Conservation (phyloP, 2,888 invertebrate genomes). For the Platycnemis pennipes region DNA sequence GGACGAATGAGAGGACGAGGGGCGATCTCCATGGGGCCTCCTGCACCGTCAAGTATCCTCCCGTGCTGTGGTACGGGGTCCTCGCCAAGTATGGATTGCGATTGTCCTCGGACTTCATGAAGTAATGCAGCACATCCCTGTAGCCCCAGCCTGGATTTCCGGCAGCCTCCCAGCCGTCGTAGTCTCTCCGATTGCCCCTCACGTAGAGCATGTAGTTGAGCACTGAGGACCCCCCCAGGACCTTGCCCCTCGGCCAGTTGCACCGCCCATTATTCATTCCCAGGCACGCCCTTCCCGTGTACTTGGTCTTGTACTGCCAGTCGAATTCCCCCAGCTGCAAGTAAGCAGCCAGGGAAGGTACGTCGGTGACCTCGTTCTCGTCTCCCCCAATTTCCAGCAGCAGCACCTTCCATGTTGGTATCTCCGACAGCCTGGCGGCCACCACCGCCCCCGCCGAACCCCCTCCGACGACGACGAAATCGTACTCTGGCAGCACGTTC, state of each 20-base stretch:
- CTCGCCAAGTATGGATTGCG: slow-evolving; percentile 90
- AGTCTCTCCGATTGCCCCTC: slow-evolving; percentile 89
- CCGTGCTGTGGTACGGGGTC: slow-evolving; percentile 86
- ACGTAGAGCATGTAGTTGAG: slow-evolving; percentile 96
- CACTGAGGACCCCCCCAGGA: slow-evolving; percentile 93
- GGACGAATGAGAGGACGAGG: slow-evolving; percentile 89
- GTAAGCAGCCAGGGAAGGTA: slow-evolving; percentile 92
- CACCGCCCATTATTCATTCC: slow-evolving; percentile 91
- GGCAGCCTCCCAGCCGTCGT: slow-evolving; percentile 92
- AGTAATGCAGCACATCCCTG: slow-evolving; percentile 91
- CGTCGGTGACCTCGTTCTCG: slow-evolving; percentile 93
- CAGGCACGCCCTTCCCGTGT: slow-evolving; percentile 89
- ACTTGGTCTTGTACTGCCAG: slow-evolving; percentile 95
- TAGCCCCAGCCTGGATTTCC: slow-evolving; percentile 96
- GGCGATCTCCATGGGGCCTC: slow-evolving; percentile 93
- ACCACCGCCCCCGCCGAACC: slow-evolving; percentile 95
- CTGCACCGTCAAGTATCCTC: slow-evolving; percentile 89
- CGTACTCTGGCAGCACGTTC: slow-evolving; percentile 87
- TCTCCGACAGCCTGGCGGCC: slow-evolving; percentile 89
- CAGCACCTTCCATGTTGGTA: slow-evolving; percentile 88
- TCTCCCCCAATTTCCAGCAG: slow-evolving; percentile 92
- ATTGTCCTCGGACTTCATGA: slow-evolving; percentile 94
- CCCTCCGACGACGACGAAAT: slow-evolving; percentile 91
- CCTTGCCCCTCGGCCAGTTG: slow-evolving; percentile 94
- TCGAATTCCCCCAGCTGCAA: slow-evolving; percentile 92